Evolutionary conservation across 2,113 vertebrate species (phyloP).

Genomic region (Oxygymnocypris stewartii): DNA sequence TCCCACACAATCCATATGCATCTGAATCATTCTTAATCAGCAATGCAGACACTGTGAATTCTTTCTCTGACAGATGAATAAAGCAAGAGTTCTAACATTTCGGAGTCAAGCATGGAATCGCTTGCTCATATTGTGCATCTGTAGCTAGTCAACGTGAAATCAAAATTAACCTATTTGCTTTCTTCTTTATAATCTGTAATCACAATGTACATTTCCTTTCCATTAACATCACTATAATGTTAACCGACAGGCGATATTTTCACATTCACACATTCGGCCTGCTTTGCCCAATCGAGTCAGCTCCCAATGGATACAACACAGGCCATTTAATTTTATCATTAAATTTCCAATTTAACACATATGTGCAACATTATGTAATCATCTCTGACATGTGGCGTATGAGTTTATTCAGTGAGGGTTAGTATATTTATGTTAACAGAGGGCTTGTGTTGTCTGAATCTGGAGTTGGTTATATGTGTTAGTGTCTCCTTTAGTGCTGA

Average conservation of each 20-base stretch:
- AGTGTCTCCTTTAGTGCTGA: conserved; percentile 38
- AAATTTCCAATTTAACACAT: neutral
- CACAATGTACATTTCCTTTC: neutral
- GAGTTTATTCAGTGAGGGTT: conserved; percentile 26
- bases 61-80: conserved; percentile 37
- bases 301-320: neutral
- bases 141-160: neutral
- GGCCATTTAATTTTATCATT: neutral
- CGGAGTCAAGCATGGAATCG: neutral
- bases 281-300: neutral
- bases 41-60: conserved; percentile 27
- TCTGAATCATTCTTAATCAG: conserved; percentile 56
- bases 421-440: conserved; percentile 32
- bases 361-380: neutral
- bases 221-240: neutral
- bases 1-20: conserved; percentile 58
- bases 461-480: conserved; percentile 54
- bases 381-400: neutral
- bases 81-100: neutral
- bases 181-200: neutral
- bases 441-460: conserved; percentile 34
- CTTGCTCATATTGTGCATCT: neutral
- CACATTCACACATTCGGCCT: neutral
- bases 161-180: neutral
- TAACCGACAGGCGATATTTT: neutral